These are phyloP conservation scores for Andrena haemorrhoa DNA, from an alignment of 2,888 invertebrate genomes.

Conservation along the genomic window DNA sequence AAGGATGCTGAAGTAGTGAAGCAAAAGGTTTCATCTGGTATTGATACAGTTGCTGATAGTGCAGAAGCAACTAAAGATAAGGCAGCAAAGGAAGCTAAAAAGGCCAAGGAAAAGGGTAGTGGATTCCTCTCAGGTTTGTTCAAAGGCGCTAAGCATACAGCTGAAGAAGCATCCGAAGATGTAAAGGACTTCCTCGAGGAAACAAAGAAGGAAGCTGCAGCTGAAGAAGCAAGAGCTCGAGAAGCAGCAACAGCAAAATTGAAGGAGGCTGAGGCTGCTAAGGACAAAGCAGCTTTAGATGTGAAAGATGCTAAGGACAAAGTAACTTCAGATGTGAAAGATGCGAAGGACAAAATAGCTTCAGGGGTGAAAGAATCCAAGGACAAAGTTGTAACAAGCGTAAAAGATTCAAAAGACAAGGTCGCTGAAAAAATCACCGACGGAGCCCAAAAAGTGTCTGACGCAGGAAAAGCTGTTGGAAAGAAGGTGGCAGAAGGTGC, in stretches of 20 bases:
- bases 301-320: conserved; percentile 56
- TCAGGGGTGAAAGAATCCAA: conserved; percentile 55
- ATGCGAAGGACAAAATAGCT: conserved; percentile 56
- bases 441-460: neutral
- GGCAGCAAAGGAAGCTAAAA: conserved; percentile 55
- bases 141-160: conserved; percentile 70
- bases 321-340: conserved; percentile 58
- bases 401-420: conserved; percentile 51
- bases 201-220: conserved; percentile 83
- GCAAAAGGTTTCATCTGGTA: conserved; percentile 55
- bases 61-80: conserved; percentile 62
- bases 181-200: conserved; percentile 86
- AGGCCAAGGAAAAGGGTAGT: conserved; percentile 61
- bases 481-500: conserved; percentile 85
- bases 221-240: conserved; percentile 80
- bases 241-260: conserved; percentile 27
- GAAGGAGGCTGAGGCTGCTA: conserved; percentile 54
- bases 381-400: conserved; percentile 51
- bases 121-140: conserved; percentile 73
- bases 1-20: conserved; percentile 54
- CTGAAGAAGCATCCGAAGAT: conserved; percentile 65
- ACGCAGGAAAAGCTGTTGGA: conserved; percentile 3
- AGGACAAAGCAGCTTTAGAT: conserved; percentile 49
- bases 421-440: conserved; percentile 84
- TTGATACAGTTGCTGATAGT: conserved; percentile 57